A percentile compares a stretch with the other conserved stretches of the same genome.
Evolutionary conservation across 2,113 vertebrate species (phyloP).

Genomic region (Lepus timidus): DNA sequence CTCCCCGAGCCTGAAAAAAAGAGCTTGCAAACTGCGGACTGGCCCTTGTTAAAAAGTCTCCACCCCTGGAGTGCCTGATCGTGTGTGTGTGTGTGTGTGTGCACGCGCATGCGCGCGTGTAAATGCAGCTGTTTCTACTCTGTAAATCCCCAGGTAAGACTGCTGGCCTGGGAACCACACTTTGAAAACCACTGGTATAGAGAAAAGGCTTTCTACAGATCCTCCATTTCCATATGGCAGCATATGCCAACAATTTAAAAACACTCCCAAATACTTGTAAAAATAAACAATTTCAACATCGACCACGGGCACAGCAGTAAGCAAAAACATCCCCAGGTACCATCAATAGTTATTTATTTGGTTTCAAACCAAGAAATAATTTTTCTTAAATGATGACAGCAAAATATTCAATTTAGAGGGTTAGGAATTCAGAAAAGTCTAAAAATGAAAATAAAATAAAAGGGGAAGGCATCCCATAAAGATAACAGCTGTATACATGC

Average conservation of each 20-base stretch:
- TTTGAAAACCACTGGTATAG: neutral
- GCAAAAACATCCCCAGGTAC: neutral
- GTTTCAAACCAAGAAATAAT: slow-evolving; percentile 71
- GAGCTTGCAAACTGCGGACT: neutral
- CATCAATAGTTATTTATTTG: slow-evolving; percentile 64
- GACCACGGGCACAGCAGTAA: neutral
- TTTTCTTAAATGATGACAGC: slow-evolving; percentile 52
- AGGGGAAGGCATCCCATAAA: neutral
- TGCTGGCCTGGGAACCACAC: neutral
- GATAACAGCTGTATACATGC: neutral
- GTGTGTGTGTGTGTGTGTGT: neutral
- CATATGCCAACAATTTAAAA: neutral
- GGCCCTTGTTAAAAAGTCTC: neutral
- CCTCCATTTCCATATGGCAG: neutral
- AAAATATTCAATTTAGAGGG: slow-evolving; percentile 50
- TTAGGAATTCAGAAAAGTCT: slow-evolving; percentile 54
- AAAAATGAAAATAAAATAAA: slow-evolving; percentile 41
- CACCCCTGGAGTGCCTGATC: neutral
- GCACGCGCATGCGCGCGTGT: too few species aligned
- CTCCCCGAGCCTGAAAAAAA: neutral
- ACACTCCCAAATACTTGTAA: slow-evolving; percentile 2
- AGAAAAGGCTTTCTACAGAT: neutral
- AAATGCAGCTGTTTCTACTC: neutral
- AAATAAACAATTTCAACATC: slow-evolving; percentile 35
- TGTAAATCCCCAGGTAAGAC: neutral